Conservation (phyloP, 2,888 invertebrate species). For the Podotricha telesiphe region DNA sequence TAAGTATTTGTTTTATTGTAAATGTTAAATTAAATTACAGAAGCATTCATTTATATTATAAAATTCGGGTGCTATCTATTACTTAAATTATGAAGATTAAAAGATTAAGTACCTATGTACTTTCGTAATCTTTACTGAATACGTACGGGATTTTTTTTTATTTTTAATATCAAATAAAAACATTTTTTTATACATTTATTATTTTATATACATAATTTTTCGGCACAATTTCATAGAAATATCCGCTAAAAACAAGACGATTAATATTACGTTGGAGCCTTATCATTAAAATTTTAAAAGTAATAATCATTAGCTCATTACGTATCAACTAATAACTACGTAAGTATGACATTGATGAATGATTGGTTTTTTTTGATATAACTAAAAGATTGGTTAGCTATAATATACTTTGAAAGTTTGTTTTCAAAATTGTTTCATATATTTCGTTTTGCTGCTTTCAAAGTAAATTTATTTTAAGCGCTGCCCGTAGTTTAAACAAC, state of each 20-base stretch:
- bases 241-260: background rate
- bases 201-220: too few species aligned
- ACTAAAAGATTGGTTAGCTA: background rate
- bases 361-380: background rate
- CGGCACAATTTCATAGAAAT: too few species aligned
- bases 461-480: constrained; percentile 72
- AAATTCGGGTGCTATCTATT: constrained; percentile 8
- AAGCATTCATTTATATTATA: background rate
- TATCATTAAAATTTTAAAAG: constrained; percentile 11
- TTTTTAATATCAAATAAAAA: too few species aligned
- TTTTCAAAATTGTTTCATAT: constrained; percentile 33
- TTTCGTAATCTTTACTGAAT: constrained; percentile 8
- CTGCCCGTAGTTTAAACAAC: constrained; percentile 68
- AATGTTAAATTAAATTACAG: background rate
- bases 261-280: constrained; percentile 5
- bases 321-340: constrained; percentile 1
- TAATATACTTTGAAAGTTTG: background rate
- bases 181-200: too few species aligned
- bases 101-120: constrained; percentile 5
- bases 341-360: constrained; percentile 9
- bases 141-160: too few species aligned
- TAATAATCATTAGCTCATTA: constrained; percentile 6
- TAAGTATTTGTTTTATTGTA: background rate
- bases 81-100: constrained; percentile 10
- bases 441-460: constrained; percentile 55